phyloP scores from a whole-genome alignment of 2,888 invertebrate species.

The Proisotoma minuta region DNA sequence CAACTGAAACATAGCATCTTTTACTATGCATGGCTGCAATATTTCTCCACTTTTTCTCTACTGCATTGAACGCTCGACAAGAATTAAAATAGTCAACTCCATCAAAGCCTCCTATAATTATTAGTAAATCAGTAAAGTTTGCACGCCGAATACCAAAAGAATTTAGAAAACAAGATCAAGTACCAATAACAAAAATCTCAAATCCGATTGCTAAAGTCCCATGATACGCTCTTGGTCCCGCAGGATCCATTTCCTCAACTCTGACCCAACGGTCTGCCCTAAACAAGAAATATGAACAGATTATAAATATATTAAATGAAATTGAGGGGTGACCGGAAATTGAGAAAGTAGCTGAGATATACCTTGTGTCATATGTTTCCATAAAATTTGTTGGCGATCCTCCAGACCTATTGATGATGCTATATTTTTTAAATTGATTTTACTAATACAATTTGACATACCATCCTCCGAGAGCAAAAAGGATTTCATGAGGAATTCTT shows the following conservation, averaged over 20 bases:
- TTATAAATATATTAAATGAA: background rate
- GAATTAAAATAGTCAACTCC: slow-evolving; percentile 84
- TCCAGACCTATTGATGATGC: slow-evolving; percentile 18
- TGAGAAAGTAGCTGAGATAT: background rate
- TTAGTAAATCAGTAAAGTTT: background rate
- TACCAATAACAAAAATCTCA: slow-evolving; percentile 75
- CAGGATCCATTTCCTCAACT: slow-evolving; percentile 73
- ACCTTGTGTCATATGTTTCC: slow-evolving; percentile 79
- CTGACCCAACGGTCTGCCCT: slow-evolving; percentile 78
- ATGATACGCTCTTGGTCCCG: slow-evolving; percentile 83
- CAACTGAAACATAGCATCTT: slow-evolving; percentile 78
- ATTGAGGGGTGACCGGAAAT: background rate
- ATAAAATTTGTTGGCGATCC: slow-evolving; percentile 65
- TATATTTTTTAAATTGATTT: slow-evolving; percentile 3
- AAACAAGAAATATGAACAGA: no score
- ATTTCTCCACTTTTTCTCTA: slow-evolving; percentile 78
- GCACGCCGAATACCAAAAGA: no score
- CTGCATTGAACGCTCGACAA: slow-evolving; percentile 80
- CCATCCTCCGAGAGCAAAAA: slow-evolving; percentile 68
- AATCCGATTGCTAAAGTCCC: slow-evolving; percentile 83
- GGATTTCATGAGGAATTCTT: slow-evolving; percentile 79
- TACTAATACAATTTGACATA: background rate
- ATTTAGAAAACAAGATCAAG: background rate
- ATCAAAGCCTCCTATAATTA: slow-evolving; percentile 70
- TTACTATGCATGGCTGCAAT: slow-evolving; percentile 81